A percentile compares a stretch with the other conserved stretches of the same genome.
These are phyloP conservation scores for Cynoglossus semilaevis DNA, from an alignment of 2,113 vertebrate genomes.

Conservation along the genomic window DNA sequence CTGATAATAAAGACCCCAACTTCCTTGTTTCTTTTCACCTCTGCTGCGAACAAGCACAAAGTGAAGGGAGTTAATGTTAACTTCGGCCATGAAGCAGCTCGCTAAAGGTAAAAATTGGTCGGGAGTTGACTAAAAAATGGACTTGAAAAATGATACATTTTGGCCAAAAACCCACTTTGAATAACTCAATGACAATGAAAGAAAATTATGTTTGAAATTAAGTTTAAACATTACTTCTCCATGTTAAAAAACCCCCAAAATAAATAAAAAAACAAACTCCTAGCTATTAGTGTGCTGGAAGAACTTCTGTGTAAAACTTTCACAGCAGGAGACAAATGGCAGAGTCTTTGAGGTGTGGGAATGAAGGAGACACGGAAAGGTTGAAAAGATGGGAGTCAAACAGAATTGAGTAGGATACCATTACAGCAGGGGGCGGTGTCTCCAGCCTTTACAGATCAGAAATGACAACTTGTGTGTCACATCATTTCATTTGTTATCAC, in stretches of 20 bases:
- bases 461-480: slow-evolving; percentile 59
- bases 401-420: slow-evolving; percentile 59
- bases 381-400: slow-evolving; percentile 43
- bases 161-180: too few relatives aligned
- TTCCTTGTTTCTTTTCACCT: too few relatives aligned
- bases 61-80: too few relatives aligned
- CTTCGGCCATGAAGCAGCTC: too few relatives aligned
- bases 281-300: slow-evolving; percentile 8
- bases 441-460: slow-evolving; percentile 46
- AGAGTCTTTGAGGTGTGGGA: slow-evolving; percentile 6
- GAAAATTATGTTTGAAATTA: too few relatives aligned
- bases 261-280: not conserved
- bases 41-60: too few relatives aligned
- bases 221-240: too few relatives aligned
- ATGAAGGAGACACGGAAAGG: slow-evolving; percentile 15
- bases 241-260: not conserved
- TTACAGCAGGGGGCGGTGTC: slow-evolving; percentile 24
- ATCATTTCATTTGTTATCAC: slow-evolving; percentile 60
- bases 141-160: too few relatives aligned
- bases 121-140: too few relatives aligned
- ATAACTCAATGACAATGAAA: too few relatives aligned
- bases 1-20: too few relatives aligned
- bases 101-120: too few relatives aligned
- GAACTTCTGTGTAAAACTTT: slow-evolving; percentile 6
- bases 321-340: not conserved